Percentiles rank a stretch among this genome's conserved stretches.
Conservation (phyloP, 2,888 invertebrate genomes). For the Cantharis flavilabris region DNA sequence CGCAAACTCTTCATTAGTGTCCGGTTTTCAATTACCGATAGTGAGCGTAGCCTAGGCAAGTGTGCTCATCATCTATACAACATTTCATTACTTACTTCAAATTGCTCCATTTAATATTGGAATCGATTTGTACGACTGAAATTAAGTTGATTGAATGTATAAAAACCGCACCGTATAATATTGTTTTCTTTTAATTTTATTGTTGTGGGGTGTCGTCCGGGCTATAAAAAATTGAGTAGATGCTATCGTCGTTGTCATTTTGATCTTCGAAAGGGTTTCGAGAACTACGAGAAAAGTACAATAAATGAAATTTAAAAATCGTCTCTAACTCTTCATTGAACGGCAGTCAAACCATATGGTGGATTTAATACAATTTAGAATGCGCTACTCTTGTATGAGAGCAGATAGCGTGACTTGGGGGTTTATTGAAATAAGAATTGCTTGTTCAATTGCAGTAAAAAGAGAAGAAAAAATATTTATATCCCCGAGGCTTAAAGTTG, state of each 20-base stretch:
- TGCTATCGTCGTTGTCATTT: neutral
- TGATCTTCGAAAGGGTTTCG: neutral
- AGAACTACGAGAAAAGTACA: neutral
- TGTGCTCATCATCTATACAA: conserved; percentile 29
- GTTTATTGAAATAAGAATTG: neutral
- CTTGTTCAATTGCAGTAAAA: neutral
- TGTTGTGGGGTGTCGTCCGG: neutral
- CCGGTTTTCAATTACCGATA: conserved; percentile 48
- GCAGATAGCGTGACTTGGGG: neutral
- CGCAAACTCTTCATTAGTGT: conserved; percentile 53
- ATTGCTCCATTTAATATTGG: conserved; percentile 32
- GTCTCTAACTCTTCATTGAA: neutral
- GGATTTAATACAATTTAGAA: neutral
- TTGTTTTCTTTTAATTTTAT: neutral
- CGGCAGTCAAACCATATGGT: neutral
- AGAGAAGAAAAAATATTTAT: neutral
- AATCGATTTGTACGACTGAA: conserved; percentile 17
- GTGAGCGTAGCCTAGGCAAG: conserved; percentile 16
- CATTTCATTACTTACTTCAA: conserved; percentile 46
- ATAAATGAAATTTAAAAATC: neutral
- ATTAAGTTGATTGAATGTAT: conserved; percentile 7
- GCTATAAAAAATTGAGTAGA: neutral
- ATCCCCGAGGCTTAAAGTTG: neutral
- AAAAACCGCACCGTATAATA: neutral
- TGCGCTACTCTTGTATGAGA: neutral